Base-by-base conservation (phyloP, 1,140 invertebrate species). In the Drosophila micromelanica region DNA sequence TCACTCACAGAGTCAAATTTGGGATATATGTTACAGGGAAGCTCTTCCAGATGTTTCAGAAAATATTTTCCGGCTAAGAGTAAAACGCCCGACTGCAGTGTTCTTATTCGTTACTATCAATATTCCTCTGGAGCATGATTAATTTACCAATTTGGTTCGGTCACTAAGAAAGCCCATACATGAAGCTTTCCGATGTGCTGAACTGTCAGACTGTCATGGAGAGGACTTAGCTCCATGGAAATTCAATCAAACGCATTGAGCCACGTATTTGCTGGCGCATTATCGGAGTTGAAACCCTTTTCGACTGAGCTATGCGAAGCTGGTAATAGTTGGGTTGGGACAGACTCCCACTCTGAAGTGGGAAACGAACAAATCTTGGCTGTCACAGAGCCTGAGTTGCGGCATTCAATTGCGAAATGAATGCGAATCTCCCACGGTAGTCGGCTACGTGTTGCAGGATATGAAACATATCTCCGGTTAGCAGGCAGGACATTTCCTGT, bases 401-500 rank as follows among this genome's bases (percentile, higher is more conserved):
- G 62, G 62, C 62, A 81, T 81, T 87, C 75, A 87, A 76, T 78
- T 64, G 56, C 48, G 57, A 63, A 65, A 73, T 68, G 68, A 70
- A 61, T 69, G 60, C 45, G 69, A 68, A 55, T 69, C 79, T 76
- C 67, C 15, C 78, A 77, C 69, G 73, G 57, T 56, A 38, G 48
- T 15, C 11, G 54, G 63, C 62, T 64, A 62, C 61, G 72, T 87
- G 78, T 78, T 76, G 59, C 90, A 73, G 90, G 90, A 91, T 91
- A 91, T 91, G 85, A 87, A 91, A 87, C 85, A 73, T 87, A 91
- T 91, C 90, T 91, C 90, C 90, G 90, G 90, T 90, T 80, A 80
- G 77, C 85, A 85, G 90, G 90, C 90, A 87, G 90, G 90, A 91
- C 90, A 91, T 90, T 87, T 91, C 90, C 90, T 73, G 84, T 56